phyloP scores from a whole-genome alignment of 2,797 vertebrate species.

The Pseudocheirus occidentalis region DNA sequence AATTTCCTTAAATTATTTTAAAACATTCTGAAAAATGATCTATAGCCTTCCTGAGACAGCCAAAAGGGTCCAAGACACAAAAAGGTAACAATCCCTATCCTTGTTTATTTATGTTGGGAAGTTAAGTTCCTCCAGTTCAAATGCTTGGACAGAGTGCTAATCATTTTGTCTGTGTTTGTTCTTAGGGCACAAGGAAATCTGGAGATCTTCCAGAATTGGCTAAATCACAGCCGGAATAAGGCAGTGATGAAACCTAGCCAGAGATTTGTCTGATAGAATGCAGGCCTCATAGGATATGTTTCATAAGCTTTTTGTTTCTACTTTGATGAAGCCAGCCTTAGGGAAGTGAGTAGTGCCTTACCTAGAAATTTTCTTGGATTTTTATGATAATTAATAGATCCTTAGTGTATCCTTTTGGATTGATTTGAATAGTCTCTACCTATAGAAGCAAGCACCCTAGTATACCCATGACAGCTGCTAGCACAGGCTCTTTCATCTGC shows the following conservation, averaged over 20 bases:
- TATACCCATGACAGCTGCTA: no score
- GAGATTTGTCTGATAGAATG: neutral
- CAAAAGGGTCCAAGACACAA: neutral
- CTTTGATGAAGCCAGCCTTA: neutral
- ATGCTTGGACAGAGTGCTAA: neutral
- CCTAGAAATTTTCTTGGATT: neutral
- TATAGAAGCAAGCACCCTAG: no score
- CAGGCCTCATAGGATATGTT: neutral
- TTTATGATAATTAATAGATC: neutral
- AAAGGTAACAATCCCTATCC: neutral
- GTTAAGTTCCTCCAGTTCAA: neutral
- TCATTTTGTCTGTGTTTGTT: neutral
- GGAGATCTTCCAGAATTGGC: neutral
- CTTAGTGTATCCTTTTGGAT: neutral
- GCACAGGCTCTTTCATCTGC: no score
- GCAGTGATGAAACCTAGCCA: neutral
- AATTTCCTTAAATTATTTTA: neutral
- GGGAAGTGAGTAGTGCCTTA: neutral
- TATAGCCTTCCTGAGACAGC: neutral
- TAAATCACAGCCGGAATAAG: neutral
- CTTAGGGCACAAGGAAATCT: neutral
- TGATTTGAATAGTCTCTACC: neutral
- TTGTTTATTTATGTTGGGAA: neutral
- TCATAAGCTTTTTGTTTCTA: neutral
- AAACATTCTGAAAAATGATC: neutral